Evolutionary conservation across 1,140 invertebrate species (phyloP), one percentile per base, ranked within the genome.

Genomic region (Habropoda laboriosa): DNA sequence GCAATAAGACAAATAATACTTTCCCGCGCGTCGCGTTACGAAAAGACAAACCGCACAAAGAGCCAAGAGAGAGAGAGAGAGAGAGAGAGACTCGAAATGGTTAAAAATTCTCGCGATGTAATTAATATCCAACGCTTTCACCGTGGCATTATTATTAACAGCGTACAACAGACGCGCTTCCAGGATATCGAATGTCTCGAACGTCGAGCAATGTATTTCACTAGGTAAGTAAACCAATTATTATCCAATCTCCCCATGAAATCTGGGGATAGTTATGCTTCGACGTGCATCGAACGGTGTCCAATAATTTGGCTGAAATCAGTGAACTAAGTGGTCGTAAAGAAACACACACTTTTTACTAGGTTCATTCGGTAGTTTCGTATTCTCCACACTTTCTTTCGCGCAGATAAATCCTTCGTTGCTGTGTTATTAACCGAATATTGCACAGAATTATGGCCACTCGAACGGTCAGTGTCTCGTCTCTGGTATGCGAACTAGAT

Each of bases 61-160:
- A 21, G 38, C 40, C 38, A 47, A n/a, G n/a, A n/a, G n/a, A n/a
- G n/a, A n/a, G n/a, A n/a, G n/a, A n/a, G n/a, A n/a, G n/a, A n/a
- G n/a, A n/a, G 18, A 16, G 45, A 5, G 16, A 55, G 51, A 42
- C 75, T 35, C 58, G 51, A 53, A 63, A 68, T n/a, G 18, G 7
- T 49, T 67, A 85, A 83, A 80, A 57, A 55, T 72, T 53, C 4
- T n/a, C 49, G 16, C 53, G 53, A 45, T 73, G 82, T 80, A 85
- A 85, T 77, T 76, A 83, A 83, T 85, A 85, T 81, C 72, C 27
- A 13, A 35, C 24, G 53, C 83, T 85, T 85, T 85, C 82, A 80
- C 78, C 66, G 42, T 55, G 66, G 61, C 81, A 51, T 83, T 77
- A 76, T 71, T 73, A 85, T 67, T 47, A 60, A 3, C 40, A 16